These are phyloP conservation scores for Acronicta alni DNA, from an alignment of 2,888 invertebrate genomes.

Conservation along the genomic window DNA sequence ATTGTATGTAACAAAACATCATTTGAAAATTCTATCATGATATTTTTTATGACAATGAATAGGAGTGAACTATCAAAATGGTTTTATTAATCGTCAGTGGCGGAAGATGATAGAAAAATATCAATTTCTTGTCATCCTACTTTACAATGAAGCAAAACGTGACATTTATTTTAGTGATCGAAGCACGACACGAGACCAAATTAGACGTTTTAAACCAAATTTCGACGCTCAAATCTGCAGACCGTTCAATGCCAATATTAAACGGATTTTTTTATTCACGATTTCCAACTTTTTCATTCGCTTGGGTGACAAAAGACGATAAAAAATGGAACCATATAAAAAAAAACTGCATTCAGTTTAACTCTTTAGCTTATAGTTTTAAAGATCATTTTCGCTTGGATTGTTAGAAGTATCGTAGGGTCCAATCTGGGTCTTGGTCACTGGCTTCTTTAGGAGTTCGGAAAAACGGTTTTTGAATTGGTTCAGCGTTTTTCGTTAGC, in stretches of 20 bases:
- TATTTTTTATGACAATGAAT: slow-evolving; percentile 43
- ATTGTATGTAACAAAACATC: slow-evolving; percentile 15
- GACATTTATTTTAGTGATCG: slow-evolving; percentile 67
- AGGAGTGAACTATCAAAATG: slow-evolving; percentile 52
- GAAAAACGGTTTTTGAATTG: slow-evolving; percentile 71
- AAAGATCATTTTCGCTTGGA: slow-evolving; percentile 64
- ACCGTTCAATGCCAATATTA: slow-evolving; percentile 86
- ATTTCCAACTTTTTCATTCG: slow-evolving; percentile 84
- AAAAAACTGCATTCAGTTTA: slow-evolving; percentile 45
- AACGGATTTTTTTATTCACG: slow-evolving; percentile 85
- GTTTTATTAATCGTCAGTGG: slow-evolving; percentile 45
- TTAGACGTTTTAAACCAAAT: slow-evolving; percentile 71
- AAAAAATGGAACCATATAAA: slow-evolving; percentile 64
- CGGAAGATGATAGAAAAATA: slow-evolving; percentile 58
- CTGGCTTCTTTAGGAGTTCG: slow-evolving; percentile 73
- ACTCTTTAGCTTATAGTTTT: slow-evolving; percentile 55
- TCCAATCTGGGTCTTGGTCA: slow-evolving; percentile 81
- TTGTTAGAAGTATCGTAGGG: slow-evolving; percentile 38
- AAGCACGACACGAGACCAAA: slow-evolving; percentile 67
- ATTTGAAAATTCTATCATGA: slow-evolving; percentile 18
- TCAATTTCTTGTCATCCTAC: slow-evolving; percentile 56
- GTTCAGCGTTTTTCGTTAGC: slow-evolving; percentile 73
- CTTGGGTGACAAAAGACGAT: slow-evolving; percentile 84
- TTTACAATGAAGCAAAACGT: slow-evolving; percentile 61
- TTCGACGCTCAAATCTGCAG: slow-evolving; percentile 79